These are phyloP conservation scores for Microcebus murinus DNA, from an alignment of 2,113 vertebrate species.

Conservation along the genomic window DNA sequence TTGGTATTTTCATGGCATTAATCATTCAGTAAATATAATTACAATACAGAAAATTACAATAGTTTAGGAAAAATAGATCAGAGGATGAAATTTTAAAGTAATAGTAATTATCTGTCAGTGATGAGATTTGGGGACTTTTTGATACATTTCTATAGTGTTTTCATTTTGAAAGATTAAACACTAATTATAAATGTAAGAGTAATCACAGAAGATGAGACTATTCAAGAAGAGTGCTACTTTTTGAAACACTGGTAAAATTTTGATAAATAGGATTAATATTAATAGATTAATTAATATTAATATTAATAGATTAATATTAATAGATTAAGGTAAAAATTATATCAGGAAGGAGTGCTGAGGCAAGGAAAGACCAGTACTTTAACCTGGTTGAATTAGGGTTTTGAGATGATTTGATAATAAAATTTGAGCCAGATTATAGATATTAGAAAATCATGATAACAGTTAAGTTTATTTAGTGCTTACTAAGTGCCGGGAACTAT, in stretches of 20 bases:
- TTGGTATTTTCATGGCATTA: not conserved
- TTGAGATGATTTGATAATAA: slow-evolving; percentile 13
- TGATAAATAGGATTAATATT: not conserved
- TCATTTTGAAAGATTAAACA: not conserved
- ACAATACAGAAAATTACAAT: not conserved
- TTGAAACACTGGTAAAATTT: not conserved
- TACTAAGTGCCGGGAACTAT: not conserved
- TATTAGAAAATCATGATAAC: not conserved
- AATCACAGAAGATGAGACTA: not conserved
- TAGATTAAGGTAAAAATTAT: not conserved
- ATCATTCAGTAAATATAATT: not conserved
- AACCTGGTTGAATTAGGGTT: not conserved
- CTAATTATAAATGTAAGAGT: not conserved
- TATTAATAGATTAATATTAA: not conserved
- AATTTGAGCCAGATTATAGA: not conserved
- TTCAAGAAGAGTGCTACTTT: not conserved
- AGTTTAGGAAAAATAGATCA: not conserved
- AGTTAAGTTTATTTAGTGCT: not conserved
- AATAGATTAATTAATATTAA: not conserved
- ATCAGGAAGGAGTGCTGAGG: not conserved
- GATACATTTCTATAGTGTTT: not conserved
- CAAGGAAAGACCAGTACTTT: not conserved
- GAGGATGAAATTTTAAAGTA: not conserved
- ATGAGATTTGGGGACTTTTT: not conserved
- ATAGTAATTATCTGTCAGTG: not conserved